Conservation (phyloP, 2,888 invertebrate genomes). For the Mimas tiliae region DNA sequence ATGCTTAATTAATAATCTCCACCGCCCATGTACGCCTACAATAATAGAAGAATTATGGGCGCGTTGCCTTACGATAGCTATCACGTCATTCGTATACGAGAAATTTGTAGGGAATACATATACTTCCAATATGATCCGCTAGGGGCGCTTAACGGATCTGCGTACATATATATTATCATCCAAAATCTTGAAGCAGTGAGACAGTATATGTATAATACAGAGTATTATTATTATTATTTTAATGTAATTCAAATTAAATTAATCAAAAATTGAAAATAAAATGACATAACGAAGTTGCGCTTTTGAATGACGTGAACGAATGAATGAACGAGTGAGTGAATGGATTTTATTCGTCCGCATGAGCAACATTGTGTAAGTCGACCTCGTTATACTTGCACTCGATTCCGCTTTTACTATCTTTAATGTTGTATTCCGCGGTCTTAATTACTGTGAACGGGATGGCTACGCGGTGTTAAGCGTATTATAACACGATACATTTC, state of each 20-base stretch:
- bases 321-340: slow-evolving; percentile 48
- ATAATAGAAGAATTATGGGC: too few species aligned
- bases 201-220: too few species aligned
- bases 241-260: not conserved
- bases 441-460: slow-evolving; percentile 32
- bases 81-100: too few species aligned
- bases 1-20: too few species aligned
- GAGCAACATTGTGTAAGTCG: slow-evolving; percentile 45
- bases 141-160: too few species aligned
- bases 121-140: too few species aligned
- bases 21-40: too few species aligned
- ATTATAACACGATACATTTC: slow-evolving; percentile 15
- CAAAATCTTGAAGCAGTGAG: too few species aligned
- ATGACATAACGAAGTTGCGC: slow-evolving; percentile 44
- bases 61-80: too few species aligned
- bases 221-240: not conserved
- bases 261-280: not conserved
- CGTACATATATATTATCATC: too few species aligned
- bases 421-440: slow-evolving; percentile 27
- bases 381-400: slow-evolving; percentile 40
- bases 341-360: slow-evolving; percentile 43
- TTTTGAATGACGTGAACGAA: slow-evolving; percentile 40
- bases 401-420: slow-evolving; percentile 40
- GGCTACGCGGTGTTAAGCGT: slow-evolving; percentile 13
- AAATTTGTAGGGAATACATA: too few species aligned